Percentiles rank a stretch among this genome's conserved stretches.
Conservation (phyloP, 2,888 invertebrate genomes). For the Cryptus viduatorius region DNA sequence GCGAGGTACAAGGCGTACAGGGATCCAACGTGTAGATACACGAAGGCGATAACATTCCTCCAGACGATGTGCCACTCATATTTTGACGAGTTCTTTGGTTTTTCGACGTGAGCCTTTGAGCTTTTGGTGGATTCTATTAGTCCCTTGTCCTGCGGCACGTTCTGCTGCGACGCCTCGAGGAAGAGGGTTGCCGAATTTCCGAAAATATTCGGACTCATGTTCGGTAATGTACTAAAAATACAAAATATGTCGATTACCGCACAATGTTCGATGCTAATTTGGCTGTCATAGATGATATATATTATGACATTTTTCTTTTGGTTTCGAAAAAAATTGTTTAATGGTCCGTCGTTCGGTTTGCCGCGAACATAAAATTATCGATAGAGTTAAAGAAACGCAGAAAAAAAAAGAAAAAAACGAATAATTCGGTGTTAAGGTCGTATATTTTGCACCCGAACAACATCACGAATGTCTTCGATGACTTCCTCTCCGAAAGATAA, state of each 20-base stretch:
- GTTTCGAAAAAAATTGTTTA: no score
- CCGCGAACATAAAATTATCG: no score
- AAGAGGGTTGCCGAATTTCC: conserved; percentile 87
- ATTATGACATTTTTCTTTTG: no score
- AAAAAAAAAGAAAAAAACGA: not conserved
- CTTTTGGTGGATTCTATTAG: conserved; percentile 31
- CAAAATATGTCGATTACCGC: conserved; percentile 4
- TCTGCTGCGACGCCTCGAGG: conserved; percentile 83
- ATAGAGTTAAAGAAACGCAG: not conserved
- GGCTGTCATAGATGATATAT: not conserved
- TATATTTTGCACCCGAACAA: not conserved
- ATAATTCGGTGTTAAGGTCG: not conserved
- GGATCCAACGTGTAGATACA: conserved; percentile 89
- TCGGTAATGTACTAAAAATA: conserved; percentile 73
- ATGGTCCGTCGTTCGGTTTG: no score
- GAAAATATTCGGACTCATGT: conserved; percentile 89
- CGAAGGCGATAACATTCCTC: conserved; percentile 91
- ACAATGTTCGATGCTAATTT: not conserved
- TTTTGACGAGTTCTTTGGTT: conserved; percentile 73
- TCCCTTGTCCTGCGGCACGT: conserved; percentile 76
- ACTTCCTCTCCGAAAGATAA: not conserved
- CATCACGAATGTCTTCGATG: not conserved
- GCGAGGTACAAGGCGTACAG: conserved; percentile 88
- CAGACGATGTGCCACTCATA: conserved; percentile 91
- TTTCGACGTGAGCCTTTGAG: conserved; percentile 59